Conservation (phyloP, 2,797 vertebrate genomes). For the Spinibarbus caldwelli region DNA sequence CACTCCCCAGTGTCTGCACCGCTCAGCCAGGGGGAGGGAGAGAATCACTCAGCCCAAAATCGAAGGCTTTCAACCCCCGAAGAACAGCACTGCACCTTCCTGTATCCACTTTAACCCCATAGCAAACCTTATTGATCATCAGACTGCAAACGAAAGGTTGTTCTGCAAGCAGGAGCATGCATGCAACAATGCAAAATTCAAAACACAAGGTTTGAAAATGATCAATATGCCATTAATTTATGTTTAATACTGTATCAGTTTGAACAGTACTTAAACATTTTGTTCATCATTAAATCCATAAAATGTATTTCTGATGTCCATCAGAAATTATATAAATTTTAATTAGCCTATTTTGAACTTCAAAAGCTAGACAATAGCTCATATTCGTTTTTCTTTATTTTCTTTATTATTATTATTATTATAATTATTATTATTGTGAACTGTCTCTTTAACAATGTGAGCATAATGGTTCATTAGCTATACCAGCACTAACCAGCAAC, state of each 20-base stretch:
- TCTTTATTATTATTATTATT: background rate
- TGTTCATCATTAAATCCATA: background rate
- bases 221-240: no score
- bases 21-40: background rate
- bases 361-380: background rate
- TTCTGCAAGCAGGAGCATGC: background rate
- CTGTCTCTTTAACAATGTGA: background rate
- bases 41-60: slow-evolving; percentile 38
- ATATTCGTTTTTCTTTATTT: background rate
- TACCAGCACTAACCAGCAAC: background rate
- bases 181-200: background rate
- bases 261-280: background rate
- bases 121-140: background rate
- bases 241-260: background rate
- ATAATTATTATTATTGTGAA: background rate
- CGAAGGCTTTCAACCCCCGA: slow-evolving; percentile 46
- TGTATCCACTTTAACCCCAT: slow-evolving; percentile 17
- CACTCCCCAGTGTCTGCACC: slow-evolving; percentile 25
- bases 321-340: background rate
- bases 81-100: slow-evolving; percentile 14
- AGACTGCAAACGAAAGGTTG: background rate
- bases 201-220: background rate
- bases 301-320: background rate
- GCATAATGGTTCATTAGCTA: background rate
- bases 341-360: background rate